Base-by-base conservation (phyloP, 2,797 vertebrate genomes). In the Tolypeutes matacus region DNA sequence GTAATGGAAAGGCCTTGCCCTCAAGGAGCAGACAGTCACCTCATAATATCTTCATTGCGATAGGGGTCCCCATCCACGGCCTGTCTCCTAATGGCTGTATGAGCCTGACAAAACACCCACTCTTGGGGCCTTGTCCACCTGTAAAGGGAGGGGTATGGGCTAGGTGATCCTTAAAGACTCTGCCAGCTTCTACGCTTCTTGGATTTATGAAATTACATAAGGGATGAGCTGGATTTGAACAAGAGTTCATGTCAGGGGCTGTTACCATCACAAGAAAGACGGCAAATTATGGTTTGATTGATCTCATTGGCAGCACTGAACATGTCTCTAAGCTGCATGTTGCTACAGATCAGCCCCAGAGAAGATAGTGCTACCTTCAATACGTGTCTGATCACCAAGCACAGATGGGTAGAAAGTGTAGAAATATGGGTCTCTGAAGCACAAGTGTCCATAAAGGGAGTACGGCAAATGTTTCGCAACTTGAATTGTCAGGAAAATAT, bases 371-470 rank as follows among this genome's bases (percentile, higher is more conserved):
- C 34, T 36, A 23, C 36, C 69, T 91, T 93, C 62, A 31, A 36
- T 51, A 9, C 70, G 29, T 94, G 65, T 13, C 1, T 73, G 25
- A 49, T 53, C 46, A 56, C 31, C 13, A 25, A 25, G n/a, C 31
- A 89, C 20, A n/a, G 25, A 6, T n/a, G 15, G 93, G 17, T 23
- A 13, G 1, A 73, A 27, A 76, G 21, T 7, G 5, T 13, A 80
- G 80, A 93, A 77, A 78, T 77, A 7, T 31, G 88, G 31, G 64
- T 46, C 36, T 95, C 73, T 27, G 73, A 84, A 81, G 25, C 53
- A 25, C 5, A 25, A 77, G 34, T 34, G 11, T 78, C 42, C 20
- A 5, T 5, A 20, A 8, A 25, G 42, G 25, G 34, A 39, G 69
- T n/a, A 65, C 77, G 60, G 39, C 56, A 78, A 85, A 15, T 58